Percentiles rank a stretch among this genome's conserved stretches.
Conservation (phyloP, 2,888 invertebrate genomes). For the Acrobasis repandana region DNA sequence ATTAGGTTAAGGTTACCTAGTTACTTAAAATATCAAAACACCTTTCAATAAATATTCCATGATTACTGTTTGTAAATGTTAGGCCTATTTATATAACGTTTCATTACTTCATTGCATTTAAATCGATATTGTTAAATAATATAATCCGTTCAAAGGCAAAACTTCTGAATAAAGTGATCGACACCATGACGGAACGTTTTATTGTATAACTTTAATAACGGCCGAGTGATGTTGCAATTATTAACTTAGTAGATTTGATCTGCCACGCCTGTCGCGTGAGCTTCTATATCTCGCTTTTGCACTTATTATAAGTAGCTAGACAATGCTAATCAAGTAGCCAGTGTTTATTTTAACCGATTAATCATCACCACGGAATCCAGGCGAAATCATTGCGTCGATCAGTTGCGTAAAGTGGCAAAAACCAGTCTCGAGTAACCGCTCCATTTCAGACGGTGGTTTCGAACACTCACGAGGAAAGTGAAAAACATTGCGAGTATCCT, state of each 20-base stretch:
- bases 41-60: background rate
- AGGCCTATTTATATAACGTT: conserved; percentile 7
- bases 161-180: conserved; percentile 17
- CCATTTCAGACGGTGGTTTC: conserved; percentile 58
- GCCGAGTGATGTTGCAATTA: conserved; percentile 10
- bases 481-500: conserved; percentile 39
- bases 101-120: conserved; percentile 7
- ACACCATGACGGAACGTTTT: conserved; percentile 21
- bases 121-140: conserved; percentile 12
- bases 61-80: background rate
- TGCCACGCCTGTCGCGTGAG: conserved; percentile 17
- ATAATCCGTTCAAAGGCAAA: conserved; percentile 13
- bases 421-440: conserved; percentile 69
- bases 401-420: conserved; percentile 71
- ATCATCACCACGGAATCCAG: conserved; percentile 65
- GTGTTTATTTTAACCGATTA: conserved; percentile 68
- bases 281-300: conserved; percentile 37
- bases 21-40: background rate
- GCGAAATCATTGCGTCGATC: conserved; percentile 66
- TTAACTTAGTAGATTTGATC: conserved; percentile 8
- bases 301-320: conserved; percentile 38
- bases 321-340: conserved; percentile 49
- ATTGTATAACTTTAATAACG: conserved; percentile 24
- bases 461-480: conserved; percentile 46
- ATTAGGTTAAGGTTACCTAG: conserved; percentile 1